Conservation (phyloP, 64 coral and sea anemone species). For the Pocillopora damicornis region DNA sequence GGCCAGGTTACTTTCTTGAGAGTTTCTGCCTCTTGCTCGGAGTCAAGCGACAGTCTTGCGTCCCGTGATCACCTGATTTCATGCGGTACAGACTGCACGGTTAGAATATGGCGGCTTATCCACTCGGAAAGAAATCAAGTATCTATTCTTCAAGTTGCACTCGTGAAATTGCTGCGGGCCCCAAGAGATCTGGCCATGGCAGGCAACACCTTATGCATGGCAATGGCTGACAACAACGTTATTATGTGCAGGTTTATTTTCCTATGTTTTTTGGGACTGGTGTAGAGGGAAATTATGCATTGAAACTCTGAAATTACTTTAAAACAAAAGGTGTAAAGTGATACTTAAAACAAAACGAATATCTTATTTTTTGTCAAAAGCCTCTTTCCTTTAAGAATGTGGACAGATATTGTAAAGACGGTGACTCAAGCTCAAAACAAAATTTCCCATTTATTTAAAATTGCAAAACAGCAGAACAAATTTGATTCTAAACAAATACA, state of each 20-base stretch:
- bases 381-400: too few species aligned
- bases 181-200: constrained; percentile 79
- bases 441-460: too few species aligned
- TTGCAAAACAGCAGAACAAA: too few species aligned
- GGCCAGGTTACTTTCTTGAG: constrained; percentile 69
- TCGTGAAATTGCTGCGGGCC: constrained; percentile 54
- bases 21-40: constrained; percentile 35
- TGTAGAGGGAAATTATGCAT: background rate
- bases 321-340: background rate
- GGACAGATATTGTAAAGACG: too few species aligned
- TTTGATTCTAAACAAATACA: too few species aligned
- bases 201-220: constrained; percentile 72
- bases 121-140: constrained; percentile 31
- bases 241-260: constrained; percentile 70
- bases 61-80: constrained; percentile 77
- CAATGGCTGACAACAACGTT: constrained; percentile 69
- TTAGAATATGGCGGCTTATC: constrained; percentile 71
- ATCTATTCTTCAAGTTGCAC: constrained; percentile 49
- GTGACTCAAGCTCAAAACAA: too few species aligned
- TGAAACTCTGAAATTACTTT: background rate
- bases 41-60: constrained; percentile 36
- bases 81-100: constrained; percentile 69
- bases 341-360: too few species aligned
- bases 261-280: background rate
- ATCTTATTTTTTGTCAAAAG: too few species aligned